A percentile compares a stretch with the other conserved stretches of the same genome.
Conservation (phyloP, 2,888 invertebrate genomes). For the Schrankia costaestrigalis region DNA sequence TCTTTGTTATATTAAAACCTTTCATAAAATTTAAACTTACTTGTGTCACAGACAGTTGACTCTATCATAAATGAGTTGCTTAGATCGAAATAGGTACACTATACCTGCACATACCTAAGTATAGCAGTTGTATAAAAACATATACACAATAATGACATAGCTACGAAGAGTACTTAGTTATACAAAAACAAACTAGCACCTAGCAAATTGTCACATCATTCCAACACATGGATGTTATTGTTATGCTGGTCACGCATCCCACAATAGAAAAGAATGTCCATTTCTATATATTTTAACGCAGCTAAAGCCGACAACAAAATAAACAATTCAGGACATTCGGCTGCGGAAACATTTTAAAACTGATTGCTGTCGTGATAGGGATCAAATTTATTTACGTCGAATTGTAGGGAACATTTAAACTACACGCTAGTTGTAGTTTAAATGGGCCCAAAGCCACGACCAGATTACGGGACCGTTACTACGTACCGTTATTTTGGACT, state of each 20-base stretch:
- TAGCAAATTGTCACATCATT: too few species aligned
- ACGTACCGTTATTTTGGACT: conserved; percentile 17
- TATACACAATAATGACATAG: too few species aligned
- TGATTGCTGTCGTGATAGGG: conserved; percentile 4
- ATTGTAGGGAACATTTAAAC: conserved; percentile 4
- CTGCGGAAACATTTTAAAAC: conserved; percentile 19
- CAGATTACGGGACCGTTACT: conserved; percentile 21
- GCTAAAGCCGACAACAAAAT: conserved; percentile 6
- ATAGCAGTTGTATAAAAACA: too few species aligned
- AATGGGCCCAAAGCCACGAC: conserved; percentile 13
- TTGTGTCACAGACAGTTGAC: too few species aligned
- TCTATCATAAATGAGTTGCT: too few species aligned
- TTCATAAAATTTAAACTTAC: too few species aligned
- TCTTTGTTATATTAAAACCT: too few species aligned
- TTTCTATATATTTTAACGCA: conserved; percentile 23
- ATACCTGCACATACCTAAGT: too few species aligned
- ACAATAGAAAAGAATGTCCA: conserved; percentile 8
- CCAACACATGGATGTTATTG: too few species aligned
- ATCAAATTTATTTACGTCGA: conserved; percentile 2
- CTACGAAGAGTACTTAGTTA: too few species aligned
- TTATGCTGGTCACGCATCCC: conserved; percentile 16
- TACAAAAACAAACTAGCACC: too few species aligned
- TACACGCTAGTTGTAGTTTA: conserved; percentile 14
- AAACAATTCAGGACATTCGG: conserved; percentile 12
- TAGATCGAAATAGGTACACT: too few species aligned